Conservation (phyloP, 2,797 vertebrate species). For the Pseudotriccus pelzelni region DNA sequence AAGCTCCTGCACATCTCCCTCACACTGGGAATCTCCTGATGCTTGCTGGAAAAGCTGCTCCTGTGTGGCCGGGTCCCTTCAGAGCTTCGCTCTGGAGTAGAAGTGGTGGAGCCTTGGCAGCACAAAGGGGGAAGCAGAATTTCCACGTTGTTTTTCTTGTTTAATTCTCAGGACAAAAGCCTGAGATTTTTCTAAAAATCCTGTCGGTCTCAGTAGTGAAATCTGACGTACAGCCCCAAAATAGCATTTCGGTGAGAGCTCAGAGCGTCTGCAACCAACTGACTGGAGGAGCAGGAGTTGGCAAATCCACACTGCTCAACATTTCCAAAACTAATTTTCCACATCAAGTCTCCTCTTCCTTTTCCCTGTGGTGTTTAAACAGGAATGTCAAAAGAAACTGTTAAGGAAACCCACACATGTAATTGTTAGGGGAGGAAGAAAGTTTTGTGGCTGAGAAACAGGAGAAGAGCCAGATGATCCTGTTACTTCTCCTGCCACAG, state of each 20-base stretch:
- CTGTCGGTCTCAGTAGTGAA: conserved; percentile 50
- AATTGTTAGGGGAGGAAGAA: conserved; percentile 58
- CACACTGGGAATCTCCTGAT: not conserved
- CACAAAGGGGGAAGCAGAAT: not conserved
- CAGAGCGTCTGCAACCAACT: not conserved
- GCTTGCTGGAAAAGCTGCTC: not conserved
- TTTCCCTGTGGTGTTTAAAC: conserved; percentile 69
- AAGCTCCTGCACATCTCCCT: not conserved
- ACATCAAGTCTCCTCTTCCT: conserved; percentile 70
- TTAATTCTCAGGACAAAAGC: conserved; percentile 29
- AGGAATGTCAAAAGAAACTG: conserved; percentile 71
- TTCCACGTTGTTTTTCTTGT: not conserved
- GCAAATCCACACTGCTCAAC: conserved; percentile 45
- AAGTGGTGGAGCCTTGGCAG: not conserved
- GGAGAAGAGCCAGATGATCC: conserved; percentile 57
- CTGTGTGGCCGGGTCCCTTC: not conserved
- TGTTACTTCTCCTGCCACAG: conserved; percentile 54
- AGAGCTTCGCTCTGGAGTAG: not conserved
- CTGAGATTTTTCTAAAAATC: conserved; percentile 5
- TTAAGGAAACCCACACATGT: conserved; percentile 68
- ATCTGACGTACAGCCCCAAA: conserved; percentile 61
- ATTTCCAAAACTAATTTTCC: conserved; percentile 72
- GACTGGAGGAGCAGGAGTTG: conserved; percentile 43
- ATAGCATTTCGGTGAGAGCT: conserved; percentile 34
- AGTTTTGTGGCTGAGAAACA: conserved; percentile 51